Percentiles rank a stretch among this genome's conserved stretches.
These are phyloP conservation scores for Rhinatrema bivittatum DNA, from an alignment of 2,797 vertebrate genomes.

Conservation along the genomic window DNA sequence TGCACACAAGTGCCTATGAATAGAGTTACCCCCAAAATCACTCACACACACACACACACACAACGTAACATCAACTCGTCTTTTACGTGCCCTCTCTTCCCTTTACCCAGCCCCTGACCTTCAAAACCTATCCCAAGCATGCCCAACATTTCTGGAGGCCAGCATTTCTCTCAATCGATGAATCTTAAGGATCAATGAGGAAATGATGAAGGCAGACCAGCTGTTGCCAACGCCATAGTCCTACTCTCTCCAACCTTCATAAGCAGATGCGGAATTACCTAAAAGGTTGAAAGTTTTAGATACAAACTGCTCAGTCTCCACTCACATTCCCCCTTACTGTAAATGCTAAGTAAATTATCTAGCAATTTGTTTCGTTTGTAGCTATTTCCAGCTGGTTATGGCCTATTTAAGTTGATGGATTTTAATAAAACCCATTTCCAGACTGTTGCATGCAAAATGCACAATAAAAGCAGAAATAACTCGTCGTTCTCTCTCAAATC, in stretches of 20 bases:
- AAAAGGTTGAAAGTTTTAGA: neutral
- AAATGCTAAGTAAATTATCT: conserved; percentile 25
- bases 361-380: conserved; percentile 14
- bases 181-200: conserved; percentile 3
- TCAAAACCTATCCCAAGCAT: no score
- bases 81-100: no score
- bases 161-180: no score
- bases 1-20: no score
- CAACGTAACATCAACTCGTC: no score
- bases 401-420: conserved; percentile 8
- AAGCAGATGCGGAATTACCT: conserved; percentile 12
- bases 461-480: conserved; percentile 20
- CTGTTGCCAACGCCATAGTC: neutral
- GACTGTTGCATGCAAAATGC: neutral
- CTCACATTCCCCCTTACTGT: conserved; percentile 11
- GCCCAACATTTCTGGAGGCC: no score
- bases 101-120: no score
- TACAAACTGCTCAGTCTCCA: conserved; percentile 2
- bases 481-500: neutral
- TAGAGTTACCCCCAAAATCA: no score
- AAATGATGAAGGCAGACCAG: neutral
- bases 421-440: neutral
- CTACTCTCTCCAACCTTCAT: conserved; percentile 12
- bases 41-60: no score
- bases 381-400: conserved; percentile 9